Conservation (phyloP, 2,888 invertebrate species). For the Tineola bisselliella region DNA sequence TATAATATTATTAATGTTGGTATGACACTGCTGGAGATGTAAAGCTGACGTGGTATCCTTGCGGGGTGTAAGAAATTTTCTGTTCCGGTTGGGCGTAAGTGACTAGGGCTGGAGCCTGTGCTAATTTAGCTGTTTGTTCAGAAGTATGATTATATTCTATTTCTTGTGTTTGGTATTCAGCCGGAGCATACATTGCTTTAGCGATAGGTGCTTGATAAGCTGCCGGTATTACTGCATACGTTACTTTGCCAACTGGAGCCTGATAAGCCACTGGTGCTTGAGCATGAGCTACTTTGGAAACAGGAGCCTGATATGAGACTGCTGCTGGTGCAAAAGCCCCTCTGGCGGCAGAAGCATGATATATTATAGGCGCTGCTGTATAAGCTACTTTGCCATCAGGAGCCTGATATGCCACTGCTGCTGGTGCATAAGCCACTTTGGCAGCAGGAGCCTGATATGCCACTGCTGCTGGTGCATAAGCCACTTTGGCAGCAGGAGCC, state of each 20-base stretch:
- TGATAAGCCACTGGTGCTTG: slow-evolving; percentile 6
- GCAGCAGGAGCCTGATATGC: slow-evolving; percentile 13
- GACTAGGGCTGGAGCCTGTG: slow-evolving; percentile 19
- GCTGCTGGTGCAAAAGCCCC: slow-evolving; percentile 21
- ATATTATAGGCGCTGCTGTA: background rate
- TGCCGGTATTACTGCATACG: slow-evolving; percentile 20
- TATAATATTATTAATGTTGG: slow-evolving; percentile 37
- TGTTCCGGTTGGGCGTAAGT: slow-evolving; percentile 21
- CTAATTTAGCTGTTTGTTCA: slow-evolving; percentile 13
- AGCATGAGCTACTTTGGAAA: background rate
- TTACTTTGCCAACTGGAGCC: slow-evolving; percentile 15
- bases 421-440: slow-evolving; percentile 20
- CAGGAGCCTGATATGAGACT: slow-evolving; percentile 23
- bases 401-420: slow-evolving; percentile 19
- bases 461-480: slow-evolving; percentile 14
- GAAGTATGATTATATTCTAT: slow-evolving; percentile 1
- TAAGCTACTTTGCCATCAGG: slow-evolving; percentile 30
- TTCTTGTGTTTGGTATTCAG: slow-evolving; percentile 2
- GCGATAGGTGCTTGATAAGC: slow-evolving; percentile 18
- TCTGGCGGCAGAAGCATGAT: slow-evolving; percentile 12
- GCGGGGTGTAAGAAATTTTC: slow-evolving; percentile 21
- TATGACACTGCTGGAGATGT: slow-evolving; percentile 48
- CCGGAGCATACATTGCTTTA: slow-evolving; percentile 14
- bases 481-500: slow-evolving; percentile 21
- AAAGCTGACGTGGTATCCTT: slow-evolving; percentile 31